A percentile compares a stretch with the other conserved stretches of the same genome.
These are phyloP conservation scores for Aphidius gifuensis DNA, from an alignment of 1,140 invertebrate species.

Conservation along the genomic window DNA sequence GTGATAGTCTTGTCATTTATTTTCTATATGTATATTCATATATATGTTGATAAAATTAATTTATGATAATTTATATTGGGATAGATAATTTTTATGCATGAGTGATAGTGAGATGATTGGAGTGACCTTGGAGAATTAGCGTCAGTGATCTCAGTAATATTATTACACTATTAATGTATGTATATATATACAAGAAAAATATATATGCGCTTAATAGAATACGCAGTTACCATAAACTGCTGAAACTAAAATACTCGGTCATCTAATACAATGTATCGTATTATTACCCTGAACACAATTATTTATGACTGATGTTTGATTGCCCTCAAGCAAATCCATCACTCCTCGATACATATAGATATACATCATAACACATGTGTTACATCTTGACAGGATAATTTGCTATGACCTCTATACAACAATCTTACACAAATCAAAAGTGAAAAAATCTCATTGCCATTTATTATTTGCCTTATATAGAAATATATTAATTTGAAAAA, in stretches of 20 bases:
- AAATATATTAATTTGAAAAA: too few species aligned
- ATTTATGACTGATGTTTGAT: slow-evolving; percentile 4
- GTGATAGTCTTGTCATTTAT: too few species aligned
- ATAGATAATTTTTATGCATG: slow-evolving; percentile 31
- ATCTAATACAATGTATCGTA: slow-evolving; percentile 13
- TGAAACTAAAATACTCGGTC: slow-evolving; percentile 13
- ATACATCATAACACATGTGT: not conserved
- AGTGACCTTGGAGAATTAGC: slow-evolving; percentile 30
- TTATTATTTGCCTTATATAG: too few species aligned
- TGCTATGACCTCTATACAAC: too few species aligned
- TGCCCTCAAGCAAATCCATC: too few species aligned
- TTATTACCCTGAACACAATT: slow-evolving; percentile 5
- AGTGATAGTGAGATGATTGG: slow-evolving; percentile 4
- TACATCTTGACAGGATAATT: too few species aligned
- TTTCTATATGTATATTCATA: not conserved
- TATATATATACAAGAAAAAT: too few species aligned
- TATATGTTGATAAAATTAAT: slow-evolving; percentile 16
- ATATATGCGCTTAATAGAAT: too few species aligned
- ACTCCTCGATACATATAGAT: not conserved
- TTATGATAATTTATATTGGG: slow-evolving; percentile 27
- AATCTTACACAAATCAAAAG: too few species aligned
- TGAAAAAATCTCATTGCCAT: too few species aligned
- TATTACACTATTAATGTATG: too few species aligned
- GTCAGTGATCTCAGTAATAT: too few species aligned
- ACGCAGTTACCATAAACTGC: slow-evolving; percentile 6